Evolutionary conservation across 2,113 vertebrate genomes (phyloP).

Genomic region (Strigops habroptila): DNA sequence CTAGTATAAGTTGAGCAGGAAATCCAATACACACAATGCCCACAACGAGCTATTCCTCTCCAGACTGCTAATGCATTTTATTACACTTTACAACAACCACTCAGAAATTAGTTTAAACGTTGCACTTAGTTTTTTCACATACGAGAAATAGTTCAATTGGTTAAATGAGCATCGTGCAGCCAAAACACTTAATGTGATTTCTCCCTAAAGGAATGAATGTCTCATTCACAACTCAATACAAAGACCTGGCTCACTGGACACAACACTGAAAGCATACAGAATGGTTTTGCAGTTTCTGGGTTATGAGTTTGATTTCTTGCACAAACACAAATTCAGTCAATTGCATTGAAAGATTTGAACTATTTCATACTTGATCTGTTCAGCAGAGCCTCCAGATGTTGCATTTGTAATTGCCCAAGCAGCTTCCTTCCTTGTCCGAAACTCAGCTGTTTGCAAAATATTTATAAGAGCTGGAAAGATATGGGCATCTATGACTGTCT

Average conservation of each 20-base stretch:
- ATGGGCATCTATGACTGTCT: constrained; percentile 94
- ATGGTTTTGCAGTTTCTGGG: not conserved
- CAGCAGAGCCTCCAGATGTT: constrained; percentile 92
- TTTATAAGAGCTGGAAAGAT: constrained; percentile 93
- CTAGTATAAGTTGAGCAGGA: not conserved
- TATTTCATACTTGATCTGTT: constrained; percentile 87
- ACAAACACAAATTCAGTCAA: not conserved
- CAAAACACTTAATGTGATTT: not conserved
- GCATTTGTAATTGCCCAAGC: constrained; percentile 98
- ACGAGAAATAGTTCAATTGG: not conserved
- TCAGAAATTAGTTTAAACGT: not conserved
- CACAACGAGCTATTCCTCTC: not conserved
- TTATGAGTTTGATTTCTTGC: not conserved
- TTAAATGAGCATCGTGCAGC: not conserved
- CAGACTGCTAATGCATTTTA: not conserved
- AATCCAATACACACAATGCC: accelerated
- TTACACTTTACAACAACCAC: not conserved
- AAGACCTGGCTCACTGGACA: not conserved
- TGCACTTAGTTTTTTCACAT: not conserved
- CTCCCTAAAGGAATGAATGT: not conserved
- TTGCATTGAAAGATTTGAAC: not conserved
- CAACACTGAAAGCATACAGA: not conserved
- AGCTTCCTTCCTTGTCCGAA: constrained; percentile 96
- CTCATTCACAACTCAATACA: not conserved
- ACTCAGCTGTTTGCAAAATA: constrained; percentile 96